Conservation (phyloP, 2,797 vertebrate genomes). For the Okamejei kenojei region DNA sequence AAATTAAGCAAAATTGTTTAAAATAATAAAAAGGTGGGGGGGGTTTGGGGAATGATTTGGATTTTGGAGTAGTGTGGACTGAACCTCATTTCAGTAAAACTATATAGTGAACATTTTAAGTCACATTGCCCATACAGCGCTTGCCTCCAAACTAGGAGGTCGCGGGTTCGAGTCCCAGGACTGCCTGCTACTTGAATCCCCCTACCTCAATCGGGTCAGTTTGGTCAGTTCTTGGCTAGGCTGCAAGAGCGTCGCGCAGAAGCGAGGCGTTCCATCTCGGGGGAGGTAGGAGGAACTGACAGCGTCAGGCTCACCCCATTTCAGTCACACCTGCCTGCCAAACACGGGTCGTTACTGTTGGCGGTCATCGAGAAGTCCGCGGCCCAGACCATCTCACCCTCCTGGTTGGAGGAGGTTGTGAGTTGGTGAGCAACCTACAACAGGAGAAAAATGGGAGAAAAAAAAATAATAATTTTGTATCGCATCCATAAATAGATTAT, state of each 20-base stretch:
- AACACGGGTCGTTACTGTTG: slow-evolving; percentile 35
- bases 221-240: slow-evolving; percentile 37
- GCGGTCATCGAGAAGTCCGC: slow-evolving; percentile 37
- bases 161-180: slow-evolving; percentile 34
- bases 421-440: slow-evolving; percentile 38
- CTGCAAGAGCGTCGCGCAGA: slow-evolving; percentile 35
- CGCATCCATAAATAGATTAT: slow-evolving; percentile 14
- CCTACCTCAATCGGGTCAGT: slow-evolving; percentile 37
- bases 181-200: slow-evolving; percentile 37
- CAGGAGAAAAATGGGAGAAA: slow-evolving; percentile 34
- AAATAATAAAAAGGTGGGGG: slow-evolving; percentile 19
- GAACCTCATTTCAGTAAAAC: slow-evolving; percentile 13
- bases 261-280: slow-evolving; percentile 38
- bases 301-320: slow-evolving; percentile 37
- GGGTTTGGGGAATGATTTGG: not conserved
- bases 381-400: slow-evolving; percentile 36
- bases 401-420: slow-evolving; percentile 36
- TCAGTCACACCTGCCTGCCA: slow-evolving; percentile 36
- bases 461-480: slow-evolving; percentile 30
- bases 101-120: slow-evolving; percentile 32
- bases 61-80: slow-evolving; percentile 27
- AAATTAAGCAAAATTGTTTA: not conserved
- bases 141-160: slow-evolving; percentile 34
- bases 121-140: slow-evolving; percentile 28
- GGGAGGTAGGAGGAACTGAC: slow-evolving; percentile 38